phyloP scores from a whole-genome alignment of 1,140 invertebrate species.

The Papilio polytes region DNA sequence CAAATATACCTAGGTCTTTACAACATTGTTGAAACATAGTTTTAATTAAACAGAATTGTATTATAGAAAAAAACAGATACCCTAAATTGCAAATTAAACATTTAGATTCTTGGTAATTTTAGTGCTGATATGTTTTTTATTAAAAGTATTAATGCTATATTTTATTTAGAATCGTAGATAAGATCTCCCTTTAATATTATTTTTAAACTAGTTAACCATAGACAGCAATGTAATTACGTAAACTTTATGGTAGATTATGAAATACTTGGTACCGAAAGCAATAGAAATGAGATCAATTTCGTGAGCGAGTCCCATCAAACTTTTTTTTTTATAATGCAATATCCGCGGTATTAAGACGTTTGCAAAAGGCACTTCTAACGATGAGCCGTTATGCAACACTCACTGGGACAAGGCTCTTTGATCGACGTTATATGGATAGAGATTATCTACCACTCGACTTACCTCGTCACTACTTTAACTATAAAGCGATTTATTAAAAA shows the following conservation, averaged over 20 bases:
- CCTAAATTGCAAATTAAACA: neutral
- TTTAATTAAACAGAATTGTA: neutral
- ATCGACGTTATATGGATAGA: slow-evolving; percentile 28
- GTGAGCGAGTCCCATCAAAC: slow-evolving; percentile 5
- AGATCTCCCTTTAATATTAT: neutral
- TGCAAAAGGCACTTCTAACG: slow-evolving; percentile 1
- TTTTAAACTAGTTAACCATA: slow-evolving; percentile 1
- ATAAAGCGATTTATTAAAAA: no score
- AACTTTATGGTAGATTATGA: neutral
- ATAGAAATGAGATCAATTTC: slow-evolving; percentile 10
- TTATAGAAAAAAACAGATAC: neutral
- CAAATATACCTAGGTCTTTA: neutral
- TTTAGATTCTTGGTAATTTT: no score
- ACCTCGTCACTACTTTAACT: no score
- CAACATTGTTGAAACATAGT: neutral
- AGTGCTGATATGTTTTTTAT: no score
- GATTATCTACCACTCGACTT: no score
- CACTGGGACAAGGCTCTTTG: slow-evolving; percentile 36
- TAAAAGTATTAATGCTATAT: no score
- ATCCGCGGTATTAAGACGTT: slow-evolving; percentile 25
- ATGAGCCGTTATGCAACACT: slow-evolving; percentile 35
- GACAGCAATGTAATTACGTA: neutral
- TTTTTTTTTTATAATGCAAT: slow-evolving; percentile 18
- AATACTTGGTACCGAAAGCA: neutral
- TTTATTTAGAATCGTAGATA: no score